Evolutionary conservation across 2,797 vertebrate species (phyloP).

Genomic region (Lacerta viridis): DNA sequence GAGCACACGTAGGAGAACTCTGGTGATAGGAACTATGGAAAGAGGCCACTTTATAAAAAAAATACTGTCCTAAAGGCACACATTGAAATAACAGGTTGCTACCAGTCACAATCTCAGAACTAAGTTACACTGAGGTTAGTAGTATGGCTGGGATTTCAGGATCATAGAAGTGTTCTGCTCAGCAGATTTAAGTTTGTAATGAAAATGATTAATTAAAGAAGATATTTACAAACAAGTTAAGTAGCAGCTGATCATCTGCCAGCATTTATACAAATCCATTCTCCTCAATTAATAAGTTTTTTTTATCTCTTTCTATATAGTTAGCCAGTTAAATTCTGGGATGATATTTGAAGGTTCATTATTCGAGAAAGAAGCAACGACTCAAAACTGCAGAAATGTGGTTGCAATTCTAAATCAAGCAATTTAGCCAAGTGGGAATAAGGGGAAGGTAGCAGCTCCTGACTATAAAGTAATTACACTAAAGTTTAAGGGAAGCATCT

Average conservation of each 20-base stretch:
- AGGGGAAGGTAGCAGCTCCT: not conserved
- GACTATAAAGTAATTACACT: slow-evolving; percentile 21
- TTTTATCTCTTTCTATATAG: not conserved
- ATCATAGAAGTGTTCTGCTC: not conserved
- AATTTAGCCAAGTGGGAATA: not conserved
- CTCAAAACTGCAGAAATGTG: not conserved
- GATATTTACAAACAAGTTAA: not conserved
- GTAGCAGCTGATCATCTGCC: not conserved
- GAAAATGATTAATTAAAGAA: not conserved
- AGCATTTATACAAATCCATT: not conserved
- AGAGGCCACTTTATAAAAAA: too few species aligned
- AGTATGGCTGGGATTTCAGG: not conserved
- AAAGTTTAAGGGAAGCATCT: slow-evolving; percentile 57
- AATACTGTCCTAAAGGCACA: not conserved
- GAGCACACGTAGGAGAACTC: not conserved
- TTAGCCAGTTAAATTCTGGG: not conserved
- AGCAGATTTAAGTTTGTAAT: not conserved
- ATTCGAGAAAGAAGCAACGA: not conserved
- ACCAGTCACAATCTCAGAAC: not conserved
- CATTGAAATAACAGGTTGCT: not conserved
- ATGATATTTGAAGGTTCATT: not conserved
- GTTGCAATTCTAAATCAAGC: not conserved
- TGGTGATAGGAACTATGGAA: not conserved
- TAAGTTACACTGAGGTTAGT: not conserved
- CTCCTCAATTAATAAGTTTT: not conserved